Conservation (phyloP, 2,113 vertebrate species). For the Albula goreensis region DNA sequence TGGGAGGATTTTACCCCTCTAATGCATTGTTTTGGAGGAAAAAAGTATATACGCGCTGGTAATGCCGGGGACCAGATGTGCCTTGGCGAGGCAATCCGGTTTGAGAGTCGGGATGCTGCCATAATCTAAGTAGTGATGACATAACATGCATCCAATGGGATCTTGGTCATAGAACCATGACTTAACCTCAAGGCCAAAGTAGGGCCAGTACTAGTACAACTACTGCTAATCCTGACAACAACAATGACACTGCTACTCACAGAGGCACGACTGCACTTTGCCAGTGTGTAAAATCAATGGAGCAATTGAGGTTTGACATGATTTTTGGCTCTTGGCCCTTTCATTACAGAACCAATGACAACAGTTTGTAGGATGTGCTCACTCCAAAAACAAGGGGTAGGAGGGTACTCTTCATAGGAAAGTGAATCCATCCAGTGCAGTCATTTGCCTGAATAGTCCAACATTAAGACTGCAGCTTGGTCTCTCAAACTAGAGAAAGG, state of each 20-base stretch:
- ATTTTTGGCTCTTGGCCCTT: not conserved
- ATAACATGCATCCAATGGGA: constrained; percentile 18
- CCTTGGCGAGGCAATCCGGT: constrained; percentile 4
- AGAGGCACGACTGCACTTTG: no score
- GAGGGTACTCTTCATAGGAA: not conserved
- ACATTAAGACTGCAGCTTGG: not conserved
- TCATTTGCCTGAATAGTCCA: not conserved
- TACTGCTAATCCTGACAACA: not conserved
- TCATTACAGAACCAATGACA: not conserved
- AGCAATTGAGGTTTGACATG: no score
- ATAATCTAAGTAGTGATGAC: constrained; percentile 29
- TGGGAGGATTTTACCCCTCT: constrained; percentile 34
- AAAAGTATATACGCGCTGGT: constrained; percentile 42
- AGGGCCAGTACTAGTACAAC: not conserved
- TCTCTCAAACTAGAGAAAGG: not conserved
- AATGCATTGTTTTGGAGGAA: constrained; percentile 41
- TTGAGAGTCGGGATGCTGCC: constrained; percentile 4
- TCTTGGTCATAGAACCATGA: not conserved
- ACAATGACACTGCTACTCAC: no score
- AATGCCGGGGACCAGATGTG: constrained; percentile 51
- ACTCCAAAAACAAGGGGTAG: not conserved
- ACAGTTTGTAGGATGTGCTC: not conserved
- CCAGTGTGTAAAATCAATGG: no score
- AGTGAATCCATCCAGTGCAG: not conserved
- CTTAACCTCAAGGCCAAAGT: not conserved